phyloP scores from a whole-genome alignment of 2,113 vertebrate species.

The Sialia sialis region DNA sequence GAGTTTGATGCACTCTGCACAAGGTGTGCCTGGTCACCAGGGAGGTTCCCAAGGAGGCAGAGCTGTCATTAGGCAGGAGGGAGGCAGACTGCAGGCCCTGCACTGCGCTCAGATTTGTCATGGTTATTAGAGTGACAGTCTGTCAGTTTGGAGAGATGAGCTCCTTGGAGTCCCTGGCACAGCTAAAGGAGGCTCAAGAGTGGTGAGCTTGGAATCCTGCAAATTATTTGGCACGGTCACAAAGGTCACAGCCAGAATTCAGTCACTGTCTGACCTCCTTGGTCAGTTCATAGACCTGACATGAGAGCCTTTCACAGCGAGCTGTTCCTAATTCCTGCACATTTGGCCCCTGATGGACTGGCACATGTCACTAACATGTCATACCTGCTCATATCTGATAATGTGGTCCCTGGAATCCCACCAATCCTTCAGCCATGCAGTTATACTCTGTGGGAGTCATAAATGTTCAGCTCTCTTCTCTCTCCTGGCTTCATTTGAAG shows the following conservation, averaged over 20 bases:
- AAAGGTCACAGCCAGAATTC: background rate
- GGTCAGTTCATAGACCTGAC: background rate
- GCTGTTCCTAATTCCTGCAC: background rate
- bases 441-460: background rate
- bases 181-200: background rate
- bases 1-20: background rate
- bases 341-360: background rate
- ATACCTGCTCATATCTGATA: background rate
- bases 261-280: background rate
- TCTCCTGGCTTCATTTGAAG: background rate
- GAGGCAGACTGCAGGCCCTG: background rate
- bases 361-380: background rate
- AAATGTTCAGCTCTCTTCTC: background rate
- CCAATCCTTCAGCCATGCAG: background rate
- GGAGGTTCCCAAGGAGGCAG: background rate
- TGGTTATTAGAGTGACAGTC: background rate
- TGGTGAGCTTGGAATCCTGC: background rate
- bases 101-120: background rate
- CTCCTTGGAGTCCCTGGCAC: background rate
- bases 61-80: background rate
- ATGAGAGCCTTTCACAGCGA: accelerated
- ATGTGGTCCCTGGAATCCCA: background rate
- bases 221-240: background rate
- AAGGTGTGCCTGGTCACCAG: background rate
- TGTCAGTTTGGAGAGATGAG: background rate